Conservation (phyloP, 2,797 vertebrate genomes). For the Clarias platycephalus region DNA sequence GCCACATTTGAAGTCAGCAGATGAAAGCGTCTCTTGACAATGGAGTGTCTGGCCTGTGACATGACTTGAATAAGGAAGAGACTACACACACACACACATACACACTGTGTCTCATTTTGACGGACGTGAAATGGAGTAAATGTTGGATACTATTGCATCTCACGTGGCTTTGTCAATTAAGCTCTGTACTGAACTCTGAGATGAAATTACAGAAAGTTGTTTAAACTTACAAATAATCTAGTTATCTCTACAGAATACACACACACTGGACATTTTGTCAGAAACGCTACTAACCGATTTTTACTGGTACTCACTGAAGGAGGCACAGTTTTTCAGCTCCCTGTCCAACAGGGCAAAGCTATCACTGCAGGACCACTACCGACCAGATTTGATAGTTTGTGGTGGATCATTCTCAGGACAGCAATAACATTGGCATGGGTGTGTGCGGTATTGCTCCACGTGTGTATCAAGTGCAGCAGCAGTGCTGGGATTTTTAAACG, state of each 20-base stretch:
- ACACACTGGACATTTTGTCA: background rate
- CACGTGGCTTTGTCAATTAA: constrained; percentile 32
- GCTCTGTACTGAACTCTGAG: background rate
- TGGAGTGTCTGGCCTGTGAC: constrained; percentile 79
- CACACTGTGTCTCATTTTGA: constrained; percentile 30
- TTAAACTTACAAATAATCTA: background rate
- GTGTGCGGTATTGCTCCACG: background rate
- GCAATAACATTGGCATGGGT: background rate
- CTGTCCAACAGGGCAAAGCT: background rate
- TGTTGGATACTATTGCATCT: constrained; percentile 22
- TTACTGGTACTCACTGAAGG: background rate
- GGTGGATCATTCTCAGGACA: background rate
- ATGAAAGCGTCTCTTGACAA: constrained; percentile 80
- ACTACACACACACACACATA: constrained; percentile 60
- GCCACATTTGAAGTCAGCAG: constrained; percentile 78
- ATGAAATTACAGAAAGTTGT: constrained; percentile 17
- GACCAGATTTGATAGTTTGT: background rate
- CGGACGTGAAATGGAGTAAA: constrained; percentile 38
- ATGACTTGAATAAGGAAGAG: constrained; percentile 79
- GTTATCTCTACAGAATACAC: background rate
- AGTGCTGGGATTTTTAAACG: constrained; percentile 6
- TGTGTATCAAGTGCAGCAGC: background rate
- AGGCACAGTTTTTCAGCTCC: background rate
- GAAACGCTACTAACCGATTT: background rate
- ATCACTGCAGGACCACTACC: background rate